Evolutionary conservation across 2,797 vertebrate genomes (phyloP), one percentile per base, ranked within the genome.

Genomic region (Myioborus miniatus): DNA sequence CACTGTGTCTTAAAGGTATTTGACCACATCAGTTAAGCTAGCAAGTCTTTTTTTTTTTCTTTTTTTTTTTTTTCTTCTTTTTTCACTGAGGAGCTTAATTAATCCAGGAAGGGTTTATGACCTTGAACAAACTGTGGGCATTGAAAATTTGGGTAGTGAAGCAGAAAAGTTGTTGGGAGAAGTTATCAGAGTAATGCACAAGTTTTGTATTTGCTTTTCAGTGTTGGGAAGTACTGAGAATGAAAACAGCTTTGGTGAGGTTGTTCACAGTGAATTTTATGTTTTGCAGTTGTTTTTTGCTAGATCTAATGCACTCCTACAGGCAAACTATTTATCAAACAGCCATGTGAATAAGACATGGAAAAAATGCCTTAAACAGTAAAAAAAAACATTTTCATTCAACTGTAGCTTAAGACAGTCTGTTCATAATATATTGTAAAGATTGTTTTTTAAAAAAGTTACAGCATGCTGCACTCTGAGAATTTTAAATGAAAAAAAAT

Each of bases 61-160:
- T 34, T 15, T 37, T n/a, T 32, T 39, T 14, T 39, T 34, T 18
- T 46, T 37, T 22, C 29, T 72, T 80, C 49, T 21, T 24, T 3
- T 23, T 27, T 3, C 26, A 93, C 82, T n/a, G 78, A 89, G 82
- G 84, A 93, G 72, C 77, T 95, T 96, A 97, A 97, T 97, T 96
- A 97, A 97, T 97, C 96, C 93, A 96, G 95, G 95, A 97, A 95
- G 79, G 82, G 93, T 96, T 97, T 97, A 93, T 95, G 96, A 96
- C 94, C 90, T 94, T 93, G 94, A 95, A 87, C 94, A 96, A 95
- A 95, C 95, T 67, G 76, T 92, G 88, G 71, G 76, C 90, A 93
- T 82, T 93, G 89, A 92, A 93, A 96, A 97, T 97, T 94, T 94
- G 90, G 84, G 93, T 90, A 96, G 94, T 16, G 92, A 95, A 95